phyloP scores from a whole-genome alignment of 1,140 invertebrate species.

The Lucilia cuprina region DNA sequence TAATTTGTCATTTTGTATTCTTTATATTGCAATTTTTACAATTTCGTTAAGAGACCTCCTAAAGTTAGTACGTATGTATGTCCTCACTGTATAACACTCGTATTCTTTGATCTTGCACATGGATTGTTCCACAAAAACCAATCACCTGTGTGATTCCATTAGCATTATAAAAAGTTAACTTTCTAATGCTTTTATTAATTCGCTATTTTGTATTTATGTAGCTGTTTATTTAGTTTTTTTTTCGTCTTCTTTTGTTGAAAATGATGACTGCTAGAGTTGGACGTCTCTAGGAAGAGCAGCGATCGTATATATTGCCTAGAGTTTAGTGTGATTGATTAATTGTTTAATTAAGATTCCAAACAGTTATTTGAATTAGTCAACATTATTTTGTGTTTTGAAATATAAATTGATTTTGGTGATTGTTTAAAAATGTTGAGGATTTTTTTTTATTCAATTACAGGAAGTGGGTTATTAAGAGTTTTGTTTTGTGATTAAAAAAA shows the following conservation, averaged over 20 bases:
- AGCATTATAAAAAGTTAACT: neutral
- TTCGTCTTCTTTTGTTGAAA: neutral
- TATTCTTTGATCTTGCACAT: neutral
- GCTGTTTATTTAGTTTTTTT: neutral
- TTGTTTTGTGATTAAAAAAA: too few relatives aligned
- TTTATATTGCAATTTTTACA: neutral
- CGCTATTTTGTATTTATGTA: neutral
- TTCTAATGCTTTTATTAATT: neutral
- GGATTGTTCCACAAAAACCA: neutral
- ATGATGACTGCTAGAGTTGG: neutral
- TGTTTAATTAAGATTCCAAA: conserved; percentile 15
- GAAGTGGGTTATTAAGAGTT: too few relatives aligned
- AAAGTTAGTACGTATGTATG: too few relatives aligned
- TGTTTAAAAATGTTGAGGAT: neutral
- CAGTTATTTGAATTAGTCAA: conserved; percentile 7
- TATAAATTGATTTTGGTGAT: neutral
- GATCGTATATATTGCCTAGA: neutral
- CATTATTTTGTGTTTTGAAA: neutral
- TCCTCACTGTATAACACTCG: neutral
- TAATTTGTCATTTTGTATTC: conserved; percentile 15
- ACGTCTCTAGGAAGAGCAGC: neutral
- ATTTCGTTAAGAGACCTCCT: too few relatives aligned
- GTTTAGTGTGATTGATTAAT: conserved; percentile 13
- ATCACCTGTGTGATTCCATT: conserved; percentile 13
- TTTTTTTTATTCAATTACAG: too few relatives aligned